Conservation (phyloP, 2,888 invertebrate genomes). For the Junonia oenone region DNA sequence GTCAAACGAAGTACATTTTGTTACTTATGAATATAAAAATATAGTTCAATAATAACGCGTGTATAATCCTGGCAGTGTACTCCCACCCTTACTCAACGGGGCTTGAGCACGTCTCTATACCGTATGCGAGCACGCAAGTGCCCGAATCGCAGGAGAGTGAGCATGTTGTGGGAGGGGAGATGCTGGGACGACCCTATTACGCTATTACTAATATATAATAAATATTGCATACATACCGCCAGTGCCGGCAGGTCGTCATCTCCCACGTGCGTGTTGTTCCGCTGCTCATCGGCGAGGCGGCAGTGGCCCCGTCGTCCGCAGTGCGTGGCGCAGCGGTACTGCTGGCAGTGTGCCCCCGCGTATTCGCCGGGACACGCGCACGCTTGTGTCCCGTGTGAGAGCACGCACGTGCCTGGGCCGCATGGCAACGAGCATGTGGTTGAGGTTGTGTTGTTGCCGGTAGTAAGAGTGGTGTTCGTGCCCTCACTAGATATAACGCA, state of each 20-base stretch:
- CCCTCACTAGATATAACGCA: constrained; percentile 39
- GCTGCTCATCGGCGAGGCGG: constrained; percentile 31
- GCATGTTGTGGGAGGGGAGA: too few relatives aligned
- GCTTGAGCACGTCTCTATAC: too few relatives aligned
- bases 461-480: constrained; percentile 27
- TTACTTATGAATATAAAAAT: too few relatives aligned
- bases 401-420: constrained; percentile 58
- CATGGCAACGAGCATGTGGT: constrained; percentile 61
- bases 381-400: constrained; percentile 70
- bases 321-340: constrained; percentile 52
- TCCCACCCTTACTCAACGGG: too few relatives aligned
- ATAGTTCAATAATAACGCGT: too few relatives aligned
- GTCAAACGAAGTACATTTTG: too few relatives aligned
- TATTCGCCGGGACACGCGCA: constrained; percentile 84
- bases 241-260: constrained; percentile 55
- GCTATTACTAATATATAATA: too few relatives aligned
- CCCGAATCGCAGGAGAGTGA: too few relatives aligned
- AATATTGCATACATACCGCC: constrained; percentile 75
- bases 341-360: constrained; percentile 83
- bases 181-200: too few relatives aligned
- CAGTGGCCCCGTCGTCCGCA: constrained; percentile 35
- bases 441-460: constrained; percentile 16
- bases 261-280: constrained; percentile 8
- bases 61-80: too few relatives aligned
- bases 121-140: too few relatives aligned